Evolutionary conservation across 2,888 invertebrate species (phyloP), one percentile per base, ranked within the genome.

Genomic region (Drosophila tripunctata): DNA sequence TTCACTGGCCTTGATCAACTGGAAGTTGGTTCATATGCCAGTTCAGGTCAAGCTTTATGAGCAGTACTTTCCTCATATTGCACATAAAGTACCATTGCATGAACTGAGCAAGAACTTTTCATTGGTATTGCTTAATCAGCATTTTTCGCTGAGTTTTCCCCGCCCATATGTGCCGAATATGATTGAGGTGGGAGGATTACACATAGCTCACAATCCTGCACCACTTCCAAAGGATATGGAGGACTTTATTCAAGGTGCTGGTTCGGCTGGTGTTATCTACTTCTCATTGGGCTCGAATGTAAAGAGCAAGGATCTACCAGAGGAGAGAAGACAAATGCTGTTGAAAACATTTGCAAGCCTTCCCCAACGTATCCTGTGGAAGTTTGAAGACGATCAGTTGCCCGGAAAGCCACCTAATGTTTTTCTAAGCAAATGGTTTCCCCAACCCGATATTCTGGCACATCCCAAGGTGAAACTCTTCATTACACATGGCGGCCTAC

Each of bases 281-380:
- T 92, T 92, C 63, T 91, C 92, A 0, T 81, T 93, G 79, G 93
- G 93, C 2, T 90, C 91, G 0, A 91, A 90, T 75, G 38, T 91
- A 0, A 84, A 83, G 30, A 75, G 88, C 27, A 88, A 78, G 38
- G 76, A 77, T 60, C 58, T 91, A 2, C 87, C 88, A 0, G 22
- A 33, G 0, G 80, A 88, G 4, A 84, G 70, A 31, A 74, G 68
- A 0, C 50, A 87, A n/a, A 66, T 78, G 8, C 14, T 89, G 3
- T 19, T 88, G 1, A 64, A 78, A 31, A 71, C 82, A 0, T 75
- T 89, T 7, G 75, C 74, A 19, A 75, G 58, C 2, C 31, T 89
- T 3, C 82, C 86, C 1, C 85, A 88, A 31, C 67, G 88, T 15
- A 90, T 92, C 0, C 55, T 92, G 4, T 92, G 92, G 92, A 92